These are phyloP conservation scores for Benitochromis conjunctus DNA, from an alignment of 2,113 vertebrate genomes.

Conservation along the genomic window DNA sequence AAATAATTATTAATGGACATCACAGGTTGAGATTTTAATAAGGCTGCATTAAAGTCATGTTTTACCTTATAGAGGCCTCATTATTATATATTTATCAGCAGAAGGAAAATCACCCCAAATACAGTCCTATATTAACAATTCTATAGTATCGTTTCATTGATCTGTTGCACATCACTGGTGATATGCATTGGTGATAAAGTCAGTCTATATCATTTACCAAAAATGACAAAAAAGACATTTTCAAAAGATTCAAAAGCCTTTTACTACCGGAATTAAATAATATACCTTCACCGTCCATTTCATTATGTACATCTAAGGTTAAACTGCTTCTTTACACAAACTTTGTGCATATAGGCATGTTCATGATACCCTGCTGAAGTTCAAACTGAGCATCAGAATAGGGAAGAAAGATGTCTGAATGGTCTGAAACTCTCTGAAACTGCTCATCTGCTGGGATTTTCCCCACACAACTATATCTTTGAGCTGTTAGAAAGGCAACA, in stretches of 20 bases:
- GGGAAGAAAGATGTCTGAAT: too few relatives aligned
- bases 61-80: background rate
- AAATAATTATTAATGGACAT: background rate
- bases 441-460: background rate
- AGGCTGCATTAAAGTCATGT: accelerated
- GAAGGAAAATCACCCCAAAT: background rate
- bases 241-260: background rate
- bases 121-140: background rate
- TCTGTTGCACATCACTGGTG: background rate
- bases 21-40: background rate
- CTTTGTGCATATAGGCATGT: background rate
- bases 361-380: background rate
- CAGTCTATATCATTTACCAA: background rate
- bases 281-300: background rate
- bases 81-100: background rate
- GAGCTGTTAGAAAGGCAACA: background rate
- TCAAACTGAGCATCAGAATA: accelerated
- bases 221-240: background rate
- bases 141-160: background rate
- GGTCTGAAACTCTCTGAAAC: too few relatives aligned
- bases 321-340: background rate
- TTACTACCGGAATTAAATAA: background rate
- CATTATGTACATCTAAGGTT: background rate
- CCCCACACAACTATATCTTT: background rate
- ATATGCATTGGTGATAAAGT: background rate